These are phyloP conservation scores for Tetrax tetrax DNA, from an alignment of 2,113 vertebrate species.

Conservation along the genomic window DNA sequence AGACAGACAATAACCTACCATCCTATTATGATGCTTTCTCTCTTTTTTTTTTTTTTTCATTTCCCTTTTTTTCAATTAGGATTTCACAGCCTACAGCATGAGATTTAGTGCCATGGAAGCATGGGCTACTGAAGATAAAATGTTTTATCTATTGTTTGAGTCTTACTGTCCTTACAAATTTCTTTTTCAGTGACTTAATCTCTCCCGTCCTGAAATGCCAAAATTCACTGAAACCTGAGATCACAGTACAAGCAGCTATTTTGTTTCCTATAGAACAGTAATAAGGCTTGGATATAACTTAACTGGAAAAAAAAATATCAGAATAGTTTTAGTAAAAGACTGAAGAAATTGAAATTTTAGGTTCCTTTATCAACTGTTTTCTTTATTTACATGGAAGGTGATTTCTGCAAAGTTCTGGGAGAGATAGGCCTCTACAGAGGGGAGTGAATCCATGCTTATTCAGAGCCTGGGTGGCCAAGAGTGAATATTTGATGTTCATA, in stretches of 20 bases:
- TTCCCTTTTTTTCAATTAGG: not conserved
- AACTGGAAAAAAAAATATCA: not conserved
- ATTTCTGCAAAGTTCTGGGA: not conserved
- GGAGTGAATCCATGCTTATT: not conserved
- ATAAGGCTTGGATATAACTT: not conserved
- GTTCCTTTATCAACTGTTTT: not conserved
- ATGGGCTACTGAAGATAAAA: not conserved
- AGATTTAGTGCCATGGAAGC: not conserved
- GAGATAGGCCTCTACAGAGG: not conserved
- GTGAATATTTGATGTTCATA: not conserved
- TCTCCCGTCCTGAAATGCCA: not conserved
- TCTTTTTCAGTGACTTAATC: not conserved
- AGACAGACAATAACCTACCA: not conserved
- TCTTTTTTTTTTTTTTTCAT: not conserved
- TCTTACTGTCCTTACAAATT: not conserved
- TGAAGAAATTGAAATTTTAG: not conserved
- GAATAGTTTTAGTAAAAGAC: not conserved
- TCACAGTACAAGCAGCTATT: not conserved
- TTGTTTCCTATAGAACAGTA: not conserved
- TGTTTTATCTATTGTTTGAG: not conserved
- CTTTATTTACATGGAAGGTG: not conserved
- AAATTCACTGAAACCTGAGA: not conserved
- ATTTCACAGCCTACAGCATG: not conserved
- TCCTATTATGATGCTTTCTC: not conserved
- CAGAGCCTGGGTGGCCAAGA: not conserved